phyloP scores from a whole-genome alignment of 2,113 vertebrate genomes.

The Pseudopipra pipra region DNA sequence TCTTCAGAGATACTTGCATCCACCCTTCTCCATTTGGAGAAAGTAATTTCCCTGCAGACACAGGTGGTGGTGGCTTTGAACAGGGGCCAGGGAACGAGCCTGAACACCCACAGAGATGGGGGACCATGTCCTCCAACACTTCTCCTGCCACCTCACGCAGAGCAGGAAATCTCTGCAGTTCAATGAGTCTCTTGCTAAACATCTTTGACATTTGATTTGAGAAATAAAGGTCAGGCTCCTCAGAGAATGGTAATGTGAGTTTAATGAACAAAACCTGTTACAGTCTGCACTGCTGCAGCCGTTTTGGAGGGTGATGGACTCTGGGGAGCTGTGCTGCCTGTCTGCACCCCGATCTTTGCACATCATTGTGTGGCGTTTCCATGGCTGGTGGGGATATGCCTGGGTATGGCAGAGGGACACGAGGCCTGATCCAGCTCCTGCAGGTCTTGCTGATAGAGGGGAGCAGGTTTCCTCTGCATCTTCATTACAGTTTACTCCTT shows the following conservation, averaged over 20 bases:
- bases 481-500: background rate
- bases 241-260: background rate
- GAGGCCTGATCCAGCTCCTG: background rate
- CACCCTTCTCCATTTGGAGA: background rate
- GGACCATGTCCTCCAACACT: background rate
- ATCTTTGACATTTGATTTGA: conserved; percentile 44
- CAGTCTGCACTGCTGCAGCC: background rate
- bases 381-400: background rate
- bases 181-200: background rate
- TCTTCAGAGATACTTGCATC: background rate
- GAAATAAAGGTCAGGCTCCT: conserved; percentile 38
- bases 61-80: background rate
- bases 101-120: accelerated
- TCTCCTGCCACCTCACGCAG: background rate
- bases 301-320: background rate
- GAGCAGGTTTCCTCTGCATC: background rate
- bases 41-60: background rate
- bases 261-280: conserved; percentile 6
- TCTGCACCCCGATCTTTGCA: background rate
- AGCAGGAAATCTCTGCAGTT: background rate
- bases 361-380: accelerated
- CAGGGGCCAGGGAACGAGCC: background rate
- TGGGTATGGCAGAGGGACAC: background rate
- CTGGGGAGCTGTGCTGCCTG: background rate
- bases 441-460: background rate